Evolutionary conservation across 2,797 vertebrate genomes (phyloP), one percentile per base, ranked within the genome.

Genomic region (Sebastes vulpes): DNA sequence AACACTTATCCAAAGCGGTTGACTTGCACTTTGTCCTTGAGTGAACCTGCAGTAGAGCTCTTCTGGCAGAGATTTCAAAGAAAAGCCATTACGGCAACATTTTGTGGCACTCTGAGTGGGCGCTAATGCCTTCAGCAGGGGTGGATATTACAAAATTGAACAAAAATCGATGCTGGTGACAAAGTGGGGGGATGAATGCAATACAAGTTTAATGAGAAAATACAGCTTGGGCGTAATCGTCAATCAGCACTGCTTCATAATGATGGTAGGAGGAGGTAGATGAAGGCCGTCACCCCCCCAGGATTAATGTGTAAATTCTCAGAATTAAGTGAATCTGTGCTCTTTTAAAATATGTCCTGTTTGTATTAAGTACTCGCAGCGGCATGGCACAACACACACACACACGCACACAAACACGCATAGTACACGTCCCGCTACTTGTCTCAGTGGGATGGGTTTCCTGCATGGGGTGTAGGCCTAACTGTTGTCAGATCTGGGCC

Each of bases 401-500:
- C 31, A 11, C 63, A 79, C 5, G 50, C 26, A 67, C 38, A 72
- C 60, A 61, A 11, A 77, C 38, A 42, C 59, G 46, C 20, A 52
- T 23, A 52, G 23, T 18, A 12, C 26, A 68, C 1, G 5, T 31
- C 72, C 6, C 48, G 35, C 42, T 70, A 42, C 48, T 29, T 61
- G 70, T 77, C 79, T 83, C 12, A 63, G 57, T 77, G 90, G 92
- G 91, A 90, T 69, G 84, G 90, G 89, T 88, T 95, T 94, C 93
- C 94, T 94, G 92, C 76, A 48, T 25, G 81, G 91, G 90, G 90
- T 91, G 87, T 87, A 81, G 91, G 53, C 85, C 67, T 56, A 3
- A 66, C 70, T 73, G 80, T 95, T 95, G 92, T 95, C 91, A 92
- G 92, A 94, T 95, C 84, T 79, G 77, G 56, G 65, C 60, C 60